Percentiles rank a stretch among this genome's conserved stretches.
Evolutionary conservation across 2,113 vertebrate species (phyloP).

Genomic region (Tonatia bakeri): DNA sequence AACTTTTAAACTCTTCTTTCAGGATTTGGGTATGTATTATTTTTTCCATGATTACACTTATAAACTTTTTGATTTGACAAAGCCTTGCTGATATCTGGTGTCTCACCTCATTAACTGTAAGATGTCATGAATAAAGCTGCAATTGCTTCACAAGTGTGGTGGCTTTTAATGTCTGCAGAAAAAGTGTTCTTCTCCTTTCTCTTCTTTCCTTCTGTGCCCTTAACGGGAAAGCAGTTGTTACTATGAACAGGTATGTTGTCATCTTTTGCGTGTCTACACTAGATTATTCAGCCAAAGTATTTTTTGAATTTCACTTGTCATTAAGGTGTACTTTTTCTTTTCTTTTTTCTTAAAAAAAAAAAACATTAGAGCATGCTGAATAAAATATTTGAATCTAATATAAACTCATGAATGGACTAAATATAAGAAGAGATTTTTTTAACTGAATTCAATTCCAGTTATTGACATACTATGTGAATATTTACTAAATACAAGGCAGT

Average conservation of each 20-base stretch:
- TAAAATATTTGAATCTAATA: conserved; percentile 35
- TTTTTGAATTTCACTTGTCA: conserved; percentile 30
- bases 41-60: conserved; percentile 38
- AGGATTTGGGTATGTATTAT: conserved; percentile 37
- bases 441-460: conserved; percentile 13
- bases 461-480: not conserved
- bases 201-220: not conserved
- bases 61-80: conserved; percentile 43
- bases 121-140: not conserved
- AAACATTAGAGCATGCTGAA: not conserved
- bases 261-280: not conserved
- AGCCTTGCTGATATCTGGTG: conserved; percentile 28
- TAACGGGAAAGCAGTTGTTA: not conserved
- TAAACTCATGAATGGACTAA: not conserved
- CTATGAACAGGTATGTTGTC: not conserved
- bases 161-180: not conserved
- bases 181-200: not conserved
- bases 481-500: not conserved
- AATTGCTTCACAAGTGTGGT: not conserved
- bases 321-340: not conserved
- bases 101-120: conserved; percentile 26
- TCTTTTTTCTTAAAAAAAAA: not conserved
- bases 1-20: conserved; percentile 60
- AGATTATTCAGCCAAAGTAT: conserved; percentile 20
- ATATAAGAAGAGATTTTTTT: not conserved